Evolutionary conservation across 2,113 vertebrate species (phyloP), one percentile per base, ranked within the genome.

Genomic region (Hemiprocne comata): DNA sequence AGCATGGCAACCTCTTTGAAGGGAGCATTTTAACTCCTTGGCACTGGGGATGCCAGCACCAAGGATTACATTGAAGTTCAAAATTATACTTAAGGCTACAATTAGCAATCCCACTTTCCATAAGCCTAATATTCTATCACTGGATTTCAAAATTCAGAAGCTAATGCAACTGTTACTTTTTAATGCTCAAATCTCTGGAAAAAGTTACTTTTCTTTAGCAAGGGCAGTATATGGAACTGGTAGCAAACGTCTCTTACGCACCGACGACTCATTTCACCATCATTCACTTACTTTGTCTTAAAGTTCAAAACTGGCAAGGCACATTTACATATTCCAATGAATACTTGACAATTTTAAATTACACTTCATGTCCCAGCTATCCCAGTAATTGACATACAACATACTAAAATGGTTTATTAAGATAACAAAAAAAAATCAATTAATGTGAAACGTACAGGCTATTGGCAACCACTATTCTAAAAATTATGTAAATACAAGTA

Each of bases 311-410:
- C 98, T 98, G 98, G 98, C 98, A 98, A 98, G 98, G 98, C 98
- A 98, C 98, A 98, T 98, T 98, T 98, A 98, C 98, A 98, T 98
- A 98, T 98, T 98, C 98, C 98, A 98, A 98, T 98, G 98, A 98
- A 98, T 98, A 98, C 97, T 98, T 98, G 98, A 98, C 98, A 98
- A 98, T 98, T 98, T 98, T 97, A 97, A 98, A 98, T 98, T 98
- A 98, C 98, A 98, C 98, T 98, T 98, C 97, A 97, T 97, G 98
- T 98, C 98, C 98, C 98, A 98, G 98, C 98, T 98, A 98, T 98
- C 98, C 98, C 98, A 98, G 98, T 98, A 98, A 98, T 96, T 98
- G 98, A 98, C 98, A 98, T 98, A 98, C 98, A 98, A 98, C 97
- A 98, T 98, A 98, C 98, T 98, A 98, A 98, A 98, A 98, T 98